Base-by-base conservation (phyloP, 2,113 vertebrate genomes). In the Syngnathus floridae region DNA sequence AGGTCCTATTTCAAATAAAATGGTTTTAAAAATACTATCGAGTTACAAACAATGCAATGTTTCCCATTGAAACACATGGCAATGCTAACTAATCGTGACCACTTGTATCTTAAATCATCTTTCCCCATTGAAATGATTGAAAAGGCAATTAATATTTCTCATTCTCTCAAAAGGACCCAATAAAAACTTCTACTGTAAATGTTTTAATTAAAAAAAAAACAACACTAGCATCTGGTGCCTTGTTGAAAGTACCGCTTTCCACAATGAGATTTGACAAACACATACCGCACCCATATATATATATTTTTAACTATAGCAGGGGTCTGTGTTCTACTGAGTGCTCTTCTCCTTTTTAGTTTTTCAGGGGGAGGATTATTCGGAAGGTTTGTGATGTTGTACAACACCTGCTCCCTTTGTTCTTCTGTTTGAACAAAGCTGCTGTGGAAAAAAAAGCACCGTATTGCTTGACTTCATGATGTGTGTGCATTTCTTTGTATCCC, bases 381-480 rank as follows among this genome's bases (percentile, higher is more conserved):
- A 77, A 81, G 81, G 76, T 84, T 77, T 64, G 64, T 65, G 49
- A 70, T 74, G 80, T 70, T 35, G n/a, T 46, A 38, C 36, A 43
- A 67, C 83, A 82, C 75, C 75, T 78, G 80, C 76, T 82, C 66
- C 68, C 80, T 84, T 84, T 87, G 80, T 79, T 21, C 36, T 41
- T 77, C 51, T 78, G 78, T 85, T 84, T 86, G 86, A 81, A 85
- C 84, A 82, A 78, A 80, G 12, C 26, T 31, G 75, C 48, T 71
- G 71, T 38, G 36, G 72, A 62, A 66, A 73, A 41, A 62, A 51
- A 62, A 41, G 26, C 71, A 67, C 65, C 73, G 64, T 73, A 67
- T 38, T 40, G 57, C 37, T 37, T 31, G 40, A 72, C 69, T 71
- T 83, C 70, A 77, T 41, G 51, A 66, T 41, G 45, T 26, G 41